A percentile compares a stretch with the other conserved stretches of the same genome.
Evolutionary conservation across 2,113 vertebrate species (phyloP).

Genomic region (Lagopus leucura): DNA sequence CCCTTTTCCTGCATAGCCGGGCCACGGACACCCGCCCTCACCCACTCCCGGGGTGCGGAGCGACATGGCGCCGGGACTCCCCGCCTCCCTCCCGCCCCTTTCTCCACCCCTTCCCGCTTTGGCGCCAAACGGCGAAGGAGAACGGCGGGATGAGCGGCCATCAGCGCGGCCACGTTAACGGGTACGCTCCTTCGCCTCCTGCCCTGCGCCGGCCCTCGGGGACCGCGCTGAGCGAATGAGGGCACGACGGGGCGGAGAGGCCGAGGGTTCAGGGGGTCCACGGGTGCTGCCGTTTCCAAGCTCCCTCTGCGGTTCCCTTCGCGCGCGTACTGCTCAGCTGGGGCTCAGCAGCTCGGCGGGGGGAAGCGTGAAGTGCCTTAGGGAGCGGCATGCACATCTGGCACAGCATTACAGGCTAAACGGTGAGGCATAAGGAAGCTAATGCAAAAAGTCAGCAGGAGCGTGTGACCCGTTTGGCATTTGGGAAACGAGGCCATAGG

Average conservation of each 20-base stretch:
- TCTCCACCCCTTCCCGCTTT: not conserved
- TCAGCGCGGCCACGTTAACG: not conserved
- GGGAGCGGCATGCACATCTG: too few relatives aligned
- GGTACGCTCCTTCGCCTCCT: not conserved
- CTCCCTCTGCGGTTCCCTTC: not conserved
- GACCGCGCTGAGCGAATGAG: not conserved
- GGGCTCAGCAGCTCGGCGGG: too few relatives aligned
- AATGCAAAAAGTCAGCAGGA: too few relatives aligned
- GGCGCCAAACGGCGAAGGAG: not conserved
- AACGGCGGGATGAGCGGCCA: not conserved
- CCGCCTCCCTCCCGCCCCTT: not conserved
- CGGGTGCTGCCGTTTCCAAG: fast-evolving
- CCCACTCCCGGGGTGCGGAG: fast-evolving
- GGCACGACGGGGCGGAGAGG: not conserved
- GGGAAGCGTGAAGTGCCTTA: too few relatives aligned
- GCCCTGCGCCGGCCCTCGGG: too few relatives aligned
- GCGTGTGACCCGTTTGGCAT: too few relatives aligned
- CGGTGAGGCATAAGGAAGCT: too few relatives aligned
- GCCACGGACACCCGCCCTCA: fast-evolving
- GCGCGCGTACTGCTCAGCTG: too few relatives aligned
- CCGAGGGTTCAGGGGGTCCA: too few relatives aligned
- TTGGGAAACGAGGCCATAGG: too few relatives aligned
- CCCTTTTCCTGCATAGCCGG: too few relatives aligned
- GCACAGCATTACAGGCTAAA: too few relatives aligned
- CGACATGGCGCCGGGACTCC: not conserved